Conservation (phyloP, 2,113 vertebrate genomes). For the Sus scrofa region T2T-Sscrofa CM000814.6:45232001-45232500, state of each 20-base stretch:
- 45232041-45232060: too few species aligned
- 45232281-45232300: slow-evolving; percentile 23
- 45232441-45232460: slow-evolving; percentile 65
- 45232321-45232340: background rate
- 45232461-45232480: slow-evolving; percentile 64
- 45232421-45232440: background rate
- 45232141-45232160: background rate
- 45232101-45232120: background rate
- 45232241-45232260: slow-evolving; percentile 17
- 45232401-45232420: slow-evolving; percentile 54
- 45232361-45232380: background rate
- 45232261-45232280: slow-evolving; percentile 30
- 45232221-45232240: background rate
- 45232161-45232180: background rate
- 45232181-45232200: background rate
- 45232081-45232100: background rate
- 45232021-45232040: background rate
- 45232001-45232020: rapidly evolving
- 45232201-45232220: background rate
- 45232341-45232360: background rate
- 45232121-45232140: background rate
- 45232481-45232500: slow-evolving; percentile 46
- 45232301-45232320: background rate
- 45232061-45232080: background rate
- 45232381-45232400: background rate